Evolutionary conservation across 1,140 invertebrate species (phyloP), one percentile per base, ranked within the genome.

Genomic region (Diabrotica undecimpunctata): DNA sequence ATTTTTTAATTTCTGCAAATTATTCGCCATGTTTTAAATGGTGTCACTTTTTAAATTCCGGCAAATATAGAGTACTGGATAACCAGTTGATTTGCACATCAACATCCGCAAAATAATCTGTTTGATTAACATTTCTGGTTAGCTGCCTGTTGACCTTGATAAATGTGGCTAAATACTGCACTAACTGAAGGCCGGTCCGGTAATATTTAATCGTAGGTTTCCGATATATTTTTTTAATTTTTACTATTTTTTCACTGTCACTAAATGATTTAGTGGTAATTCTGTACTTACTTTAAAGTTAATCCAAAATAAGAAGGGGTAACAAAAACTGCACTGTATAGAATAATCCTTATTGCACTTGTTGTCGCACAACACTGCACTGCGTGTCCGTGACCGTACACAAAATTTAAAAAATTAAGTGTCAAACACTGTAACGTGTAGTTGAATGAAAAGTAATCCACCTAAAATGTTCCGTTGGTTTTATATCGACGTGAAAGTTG

Each of bases 401-500:
- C 58, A 65, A 50, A 53, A 54, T 50, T 64, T 65, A 65, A 64
- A 66, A 61, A 62, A 66, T 65, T 55, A 57, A 13, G 14, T 37
- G 36, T 36, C 14, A 61, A 65, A 71, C 67, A 61, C 72, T 66
- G 62, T 64, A 61, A 61, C 64, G 62, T 62, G 66, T 46, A 50
- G 38, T 62, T 61, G 59, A 57, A 66, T 60, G 61, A 73, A 72
- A 74, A 75, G 72, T 77, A 77, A 77, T 75, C 73, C 71, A 71
- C 65, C 74, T 75, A 72, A 75, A 75, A 70, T 75, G 68, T 75
- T 72, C 72, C 69, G 72, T 75, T 75, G 74, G 69, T 77, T 77
- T 75, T 77, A 77, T 77, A 77, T 73, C 59, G 72, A 70, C 71
- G 75, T 76, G 75, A 77, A 77, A 77, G 75, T 77, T 71, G 65